Evolutionary conservation across 2,888 invertebrate species (phyloP).

Genomic region (Sesamia inferens): DNA sequence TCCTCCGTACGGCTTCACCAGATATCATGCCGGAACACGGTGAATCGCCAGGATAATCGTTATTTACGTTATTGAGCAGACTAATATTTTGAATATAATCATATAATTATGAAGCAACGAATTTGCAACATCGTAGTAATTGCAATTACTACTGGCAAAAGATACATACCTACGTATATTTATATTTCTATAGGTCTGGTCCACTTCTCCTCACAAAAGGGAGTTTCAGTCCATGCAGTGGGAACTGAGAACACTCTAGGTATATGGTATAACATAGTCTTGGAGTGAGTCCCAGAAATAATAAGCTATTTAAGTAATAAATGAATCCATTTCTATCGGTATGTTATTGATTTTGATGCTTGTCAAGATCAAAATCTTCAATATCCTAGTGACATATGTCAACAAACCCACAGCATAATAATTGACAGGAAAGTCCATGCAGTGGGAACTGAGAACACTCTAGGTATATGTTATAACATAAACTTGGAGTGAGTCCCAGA

Average conservation of each 20-base stretch:
- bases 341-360: not conserved
- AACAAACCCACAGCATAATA: not conserved
- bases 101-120: too few relatives aligned
- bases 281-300: too few relatives aligned
- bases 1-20: too few relatives aligned
- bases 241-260: not conserved
- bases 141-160: too few relatives aligned
- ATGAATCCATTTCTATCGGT: not conserved
- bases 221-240: not conserved
- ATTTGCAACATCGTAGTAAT: too few relatives aligned
- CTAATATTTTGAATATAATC: too few relatives aligned
- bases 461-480: not conserved
- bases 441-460: not conserved
- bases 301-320: not conserved
- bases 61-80: too few relatives aligned
- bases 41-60: too few relatives aligned
- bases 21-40: too few relatives aligned
- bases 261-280: not conserved
- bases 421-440: not conserved
- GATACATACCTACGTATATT: too few relatives aligned
- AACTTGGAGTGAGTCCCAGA: too few relatives aligned
- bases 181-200: not conserved
- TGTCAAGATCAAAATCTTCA: not conserved
- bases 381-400: slow-evolving; percentile 3
- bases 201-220: not conserved